A percentile compares a stretch with the other conserved stretches of the same genome.
phyloP scores from a whole-genome alignment of 2,888 invertebrate species.

The Drosophila rellima region DNA sequence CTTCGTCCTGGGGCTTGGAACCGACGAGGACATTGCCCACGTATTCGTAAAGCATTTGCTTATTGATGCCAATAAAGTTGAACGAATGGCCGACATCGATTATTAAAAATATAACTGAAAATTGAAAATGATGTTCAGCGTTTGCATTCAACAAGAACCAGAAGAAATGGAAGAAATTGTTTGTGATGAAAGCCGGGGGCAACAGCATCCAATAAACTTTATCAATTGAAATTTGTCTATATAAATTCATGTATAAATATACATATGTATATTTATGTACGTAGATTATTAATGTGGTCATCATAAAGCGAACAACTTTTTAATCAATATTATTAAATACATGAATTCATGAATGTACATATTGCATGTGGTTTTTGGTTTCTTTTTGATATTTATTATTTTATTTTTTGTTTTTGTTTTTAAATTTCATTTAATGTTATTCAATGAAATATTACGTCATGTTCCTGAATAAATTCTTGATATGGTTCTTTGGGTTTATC shows the following conservation, averaged over 20 bases:
- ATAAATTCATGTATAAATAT: constrained; percentile 32
- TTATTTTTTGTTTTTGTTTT: constrained; percentile 22
- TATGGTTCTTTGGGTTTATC: constrained; percentile 64
- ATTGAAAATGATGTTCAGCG: constrained; percentile 41
- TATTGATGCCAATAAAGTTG: constrained; percentile 84
- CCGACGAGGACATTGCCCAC: constrained; percentile 85
- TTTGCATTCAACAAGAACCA: constrained; percentile 41
- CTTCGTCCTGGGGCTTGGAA: constrained; percentile 85
- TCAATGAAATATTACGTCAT: constrained; percentile 78
- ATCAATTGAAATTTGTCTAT: constrained; percentile 70
- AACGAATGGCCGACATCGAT: constrained; percentile 81
- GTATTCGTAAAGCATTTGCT: constrained; percentile 86
- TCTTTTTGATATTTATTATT: constrained; percentile 16
- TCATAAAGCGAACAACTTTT: constrained; percentile 45
- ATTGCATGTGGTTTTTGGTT: constrained; percentile 1
- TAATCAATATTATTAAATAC: constrained; percentile 46
- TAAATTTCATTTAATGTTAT: constrained; percentile 34
- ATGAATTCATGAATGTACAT: constrained; percentile 13
- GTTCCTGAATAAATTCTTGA: constrained; percentile 66
- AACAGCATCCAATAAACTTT: constrained; percentile 69
- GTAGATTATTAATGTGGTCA: constrained; percentile 30
- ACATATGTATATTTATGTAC: constrained; percentile 25
- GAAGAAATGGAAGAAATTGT: constrained; percentile 25
- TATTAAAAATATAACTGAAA: constrained; percentile 80
- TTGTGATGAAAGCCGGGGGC: constrained; percentile 46